phyloP scores from a whole-genome alignment of 2,888 invertebrate genomes.

The Drosophila colorata region DNA sequence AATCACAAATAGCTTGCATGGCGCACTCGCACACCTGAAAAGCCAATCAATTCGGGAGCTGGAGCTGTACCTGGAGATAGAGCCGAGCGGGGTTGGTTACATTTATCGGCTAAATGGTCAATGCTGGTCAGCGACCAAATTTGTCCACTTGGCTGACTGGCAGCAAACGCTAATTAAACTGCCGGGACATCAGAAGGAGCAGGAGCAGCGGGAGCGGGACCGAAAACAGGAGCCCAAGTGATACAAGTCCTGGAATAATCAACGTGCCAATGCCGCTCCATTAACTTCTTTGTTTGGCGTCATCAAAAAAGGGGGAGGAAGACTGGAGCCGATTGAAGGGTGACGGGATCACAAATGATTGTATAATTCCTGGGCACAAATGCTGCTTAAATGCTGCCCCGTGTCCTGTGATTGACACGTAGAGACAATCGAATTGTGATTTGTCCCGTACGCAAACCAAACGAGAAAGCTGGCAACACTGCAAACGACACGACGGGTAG shows the following conservation, averaged over 20 bases:
- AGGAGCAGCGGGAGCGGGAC: not conserved
- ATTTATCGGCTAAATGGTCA: slow-evolving; percentile 67
- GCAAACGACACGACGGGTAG: not conserved
- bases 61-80: not conserved
- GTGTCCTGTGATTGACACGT: slow-evolving; percentile 77
- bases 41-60: slow-evolving; percentile 59
- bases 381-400: slow-evolving; percentile 62
- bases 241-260: slow-evolving; percentile 67
- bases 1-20: slow-evolving; percentile 44
- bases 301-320: not conserved
- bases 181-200: slow-evolving; percentile 35
- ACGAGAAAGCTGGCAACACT: slow-evolving; percentile 12
- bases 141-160: slow-evolving; percentile 71
- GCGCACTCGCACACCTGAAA: slow-evolving; percentile 28
- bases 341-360: slow-evolving; percentile 60
- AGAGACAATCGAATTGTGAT: slow-evolving; percentile 80
- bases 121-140: slow-evolving; percentile 61
- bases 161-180: slow-evolving; percentile 78
- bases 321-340: not conserved
- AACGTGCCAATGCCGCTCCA: slow-evolving; percentile 47
- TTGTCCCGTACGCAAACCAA: slow-evolving; percentile 47
- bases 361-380: slow-evolving; percentile 64
- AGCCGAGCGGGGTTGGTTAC: slow-evolving; percentile 11
- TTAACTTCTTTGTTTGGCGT: slow-evolving; percentile 52
- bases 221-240: slow-evolving; percentile 46